Evolutionary conservation across 2,888 invertebrate genomes (phyloP), one percentile per base, ranked within the genome.

Genomic region (Drosophila mercatorum): DNA sequence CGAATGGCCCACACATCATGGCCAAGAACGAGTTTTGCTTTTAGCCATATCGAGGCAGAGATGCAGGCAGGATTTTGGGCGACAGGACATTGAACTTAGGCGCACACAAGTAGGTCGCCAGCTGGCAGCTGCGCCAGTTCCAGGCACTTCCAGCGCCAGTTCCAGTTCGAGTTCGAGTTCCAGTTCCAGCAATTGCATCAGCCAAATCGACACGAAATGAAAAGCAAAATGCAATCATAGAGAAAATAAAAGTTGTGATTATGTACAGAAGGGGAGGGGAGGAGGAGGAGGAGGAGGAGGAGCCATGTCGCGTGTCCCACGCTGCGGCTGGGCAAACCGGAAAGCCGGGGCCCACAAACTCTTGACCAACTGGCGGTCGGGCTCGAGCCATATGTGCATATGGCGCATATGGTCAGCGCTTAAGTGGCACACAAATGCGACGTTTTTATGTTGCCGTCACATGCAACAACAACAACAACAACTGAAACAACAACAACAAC

Each of bases 11-110:
- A 58, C 58, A 58, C 46, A 58, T 46, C 46, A 34, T 53, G 11
- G 60, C 60, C n/a, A 17, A 68, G 61, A 75, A 76, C 75, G 22
- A 14, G 76, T 76, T 76, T 68, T 7, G 10, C 8, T 57, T 40
- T 44, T 49, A 6, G 43, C 34, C 28, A 26, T 12, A 8, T 12
- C 36, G 36, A 12, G 1, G 36, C 34, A n/a, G 55, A 41, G 63
- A 34, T 53, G 36, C 53, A 56, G 46, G 31, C 75, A 79, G 76
- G 76, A 77, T 71, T 44, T 51, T 55, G 80, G 80, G 76, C 59
- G 49, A 63, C 76, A 77, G 77, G 80, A 77, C 80, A 77, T 80
- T 77, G 77, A 77, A 80, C 77, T 52, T 57, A 47, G 28, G 14
- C 14, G 44, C 57, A 31, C 10, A 11, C 14, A 80, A 71, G 60